Percentiles rank a stretch among this genome's conserved stretches.
These are phyloP conservation scores for Prionace glauca DNA, from an alignment of 2,797 vertebrate genomes.

Conservation along the genomic window DNA sequence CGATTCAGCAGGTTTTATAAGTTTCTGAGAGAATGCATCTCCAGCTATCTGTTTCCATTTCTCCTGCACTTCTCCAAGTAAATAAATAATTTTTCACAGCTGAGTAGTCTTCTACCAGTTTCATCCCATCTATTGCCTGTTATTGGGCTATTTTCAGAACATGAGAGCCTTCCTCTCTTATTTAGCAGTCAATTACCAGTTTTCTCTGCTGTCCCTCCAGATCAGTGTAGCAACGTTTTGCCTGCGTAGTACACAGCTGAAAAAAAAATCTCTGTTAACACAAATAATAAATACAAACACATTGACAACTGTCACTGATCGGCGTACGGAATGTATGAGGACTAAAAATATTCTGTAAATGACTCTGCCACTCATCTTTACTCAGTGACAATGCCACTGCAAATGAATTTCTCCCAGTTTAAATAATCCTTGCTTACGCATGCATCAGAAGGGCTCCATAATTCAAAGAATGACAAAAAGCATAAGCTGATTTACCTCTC, in stretches of 20 bases:
- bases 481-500: conserved; percentile 23
- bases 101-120: neutral
- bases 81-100: neutral
- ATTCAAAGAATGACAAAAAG: neutral
- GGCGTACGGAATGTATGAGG: neutral
- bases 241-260: neutral
- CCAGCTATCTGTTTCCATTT: neutral
- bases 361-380: neutral
- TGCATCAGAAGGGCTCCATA: neutral
- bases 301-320: neutral
- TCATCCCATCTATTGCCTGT: conserved; percentile 4
- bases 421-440: neutral
- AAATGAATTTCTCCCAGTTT: neutral
- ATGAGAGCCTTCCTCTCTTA: neutral
- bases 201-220: neutral
- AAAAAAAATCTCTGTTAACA: neutral
- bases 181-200: neutral
- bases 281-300: conserved; percentile 27
- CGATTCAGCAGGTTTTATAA: neutral
- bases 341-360: neutral
- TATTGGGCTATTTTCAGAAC: neutral
- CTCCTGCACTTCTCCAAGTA: neutral
- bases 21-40: neutral
- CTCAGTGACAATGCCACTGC: neutral
- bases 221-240: neutral